Conservation (phyloP, 2,888 invertebrate genomes). For the Seira musarum region DNA sequence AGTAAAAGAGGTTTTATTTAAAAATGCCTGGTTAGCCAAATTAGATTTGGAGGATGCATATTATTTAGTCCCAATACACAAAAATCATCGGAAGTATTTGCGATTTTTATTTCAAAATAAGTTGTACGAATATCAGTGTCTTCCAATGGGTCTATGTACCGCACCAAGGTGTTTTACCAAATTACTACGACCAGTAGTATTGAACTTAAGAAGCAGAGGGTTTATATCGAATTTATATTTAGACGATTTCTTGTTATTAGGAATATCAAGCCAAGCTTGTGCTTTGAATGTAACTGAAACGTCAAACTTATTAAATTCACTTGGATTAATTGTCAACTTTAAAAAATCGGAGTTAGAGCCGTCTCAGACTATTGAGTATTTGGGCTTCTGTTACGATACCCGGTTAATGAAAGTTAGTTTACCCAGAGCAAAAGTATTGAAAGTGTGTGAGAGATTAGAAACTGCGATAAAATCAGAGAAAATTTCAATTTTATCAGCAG, state of each 20-base stretch:
- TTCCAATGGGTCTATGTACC: neutral
- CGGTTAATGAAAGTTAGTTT: no score
- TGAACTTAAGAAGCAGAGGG: neutral
- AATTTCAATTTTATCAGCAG: neutral
- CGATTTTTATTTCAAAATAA: neutral
- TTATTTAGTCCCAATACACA: neutral
- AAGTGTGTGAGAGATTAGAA: no score
- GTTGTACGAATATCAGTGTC: conserved; percentile 1
- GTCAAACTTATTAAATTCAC: neutral
- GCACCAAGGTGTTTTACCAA: conserved; percentile 17
- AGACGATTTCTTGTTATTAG: conserved; percentile 10
- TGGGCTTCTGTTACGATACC: conserved; percentile 1
- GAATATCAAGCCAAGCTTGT: no score
- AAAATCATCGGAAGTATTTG: conserved; percentile 6
- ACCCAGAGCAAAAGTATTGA: no score
- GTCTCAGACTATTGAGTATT: neutral
- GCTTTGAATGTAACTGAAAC: neutral
- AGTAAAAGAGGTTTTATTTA: neutral
- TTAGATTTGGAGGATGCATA: conserved; percentile 21
- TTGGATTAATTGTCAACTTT: conserved; percentile 10
- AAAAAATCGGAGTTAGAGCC: conserved; percentile 2
- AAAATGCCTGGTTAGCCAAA: neutral
- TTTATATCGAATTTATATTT: neutral
- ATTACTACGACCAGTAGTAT: neutral
- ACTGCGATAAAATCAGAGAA: no score